These are phyloP conservation scores for Charadrius vociferus DNA, from an alignment of 2,113 vertebrate species.

Conservation along the genomic window DNA sequence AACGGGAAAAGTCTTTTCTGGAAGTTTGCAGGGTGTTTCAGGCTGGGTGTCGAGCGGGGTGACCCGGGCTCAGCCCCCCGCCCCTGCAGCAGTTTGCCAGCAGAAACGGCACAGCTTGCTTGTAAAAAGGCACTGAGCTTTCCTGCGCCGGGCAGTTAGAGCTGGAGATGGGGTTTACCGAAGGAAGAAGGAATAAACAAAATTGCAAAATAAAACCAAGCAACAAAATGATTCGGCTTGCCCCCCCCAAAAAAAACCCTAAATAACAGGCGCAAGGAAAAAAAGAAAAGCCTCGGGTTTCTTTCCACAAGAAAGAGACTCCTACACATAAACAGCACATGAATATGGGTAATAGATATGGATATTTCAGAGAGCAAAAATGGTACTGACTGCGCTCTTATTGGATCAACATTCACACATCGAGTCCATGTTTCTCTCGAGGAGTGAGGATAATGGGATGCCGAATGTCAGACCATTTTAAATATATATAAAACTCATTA, in stretches of 20 bases:
- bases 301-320: background rate
- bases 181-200: background rate
- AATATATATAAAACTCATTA: slow-evolving; percentile 47
- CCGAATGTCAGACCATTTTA: slow-evolving; percentile 42
- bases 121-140: background rate
- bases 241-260: background rate
- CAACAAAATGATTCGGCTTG: background rate
- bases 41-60: background rate
- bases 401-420: slow-evolving; percentile 33
- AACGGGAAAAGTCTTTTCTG: background rate
- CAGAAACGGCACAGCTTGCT: background rate
- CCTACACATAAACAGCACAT: slow-evolving; percentile 20
- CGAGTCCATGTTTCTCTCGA: background rate
- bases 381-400: background rate
- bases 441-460: slow-evolving; percentile 48
- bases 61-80: background rate
- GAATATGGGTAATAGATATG: background rate
- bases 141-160: background rate
- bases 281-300: background rate
- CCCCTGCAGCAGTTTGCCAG: background rate
- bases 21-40: background rate
- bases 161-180: background rate
- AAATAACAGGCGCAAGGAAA: background rate
- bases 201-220: background rate
- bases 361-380: background rate